Percentiles rank a stretch among this genome's conserved stretches.
These are phyloP conservation scores for Nemotelus pantherinus DNA, from an alignment of 2,888 invertebrate species.

Conservation along the genomic window DNA sequence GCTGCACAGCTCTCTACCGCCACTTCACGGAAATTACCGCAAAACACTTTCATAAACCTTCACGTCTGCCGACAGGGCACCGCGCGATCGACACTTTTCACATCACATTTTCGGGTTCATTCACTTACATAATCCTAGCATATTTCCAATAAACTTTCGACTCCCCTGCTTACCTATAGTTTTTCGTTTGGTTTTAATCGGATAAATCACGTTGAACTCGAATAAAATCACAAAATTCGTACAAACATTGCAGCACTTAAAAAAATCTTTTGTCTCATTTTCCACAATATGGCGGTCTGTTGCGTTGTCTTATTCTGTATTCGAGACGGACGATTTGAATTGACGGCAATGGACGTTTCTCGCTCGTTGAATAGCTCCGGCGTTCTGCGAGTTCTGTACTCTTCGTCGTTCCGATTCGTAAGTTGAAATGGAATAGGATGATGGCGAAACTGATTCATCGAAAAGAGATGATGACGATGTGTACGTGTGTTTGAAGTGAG, in stretches of 20 bases:
- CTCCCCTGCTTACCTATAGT: conserved; percentile 42
- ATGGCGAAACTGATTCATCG: conserved; percentile 24
- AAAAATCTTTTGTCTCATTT: conserved; percentile 55
- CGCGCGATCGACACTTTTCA: conserved; percentile 5
- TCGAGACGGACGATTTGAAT: conserved; percentile 22
- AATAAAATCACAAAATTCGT: conserved; percentile 35
- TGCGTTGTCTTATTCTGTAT: conserved; percentile 52
- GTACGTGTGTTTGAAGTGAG: conserved; percentile 23
- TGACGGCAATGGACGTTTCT: conserved; percentile 52
- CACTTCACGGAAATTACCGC: neutral
- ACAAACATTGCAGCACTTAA: conserved; percentile 45
- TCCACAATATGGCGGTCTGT: conserved; percentile 55
- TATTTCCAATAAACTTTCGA: neutral
- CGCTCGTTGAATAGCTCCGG: conserved; percentile 50
- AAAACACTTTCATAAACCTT: too few species aligned
- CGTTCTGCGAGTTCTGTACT: neutral
- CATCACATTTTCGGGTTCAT: neutral
- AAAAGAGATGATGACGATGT: conserved; percentile 32
- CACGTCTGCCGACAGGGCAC: neutral
- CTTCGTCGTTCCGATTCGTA: conserved; percentile 36
- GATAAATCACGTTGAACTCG: conserved; percentile 28
- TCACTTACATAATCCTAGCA: neutral
- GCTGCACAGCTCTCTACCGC: too few species aligned
- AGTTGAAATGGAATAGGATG: conserved; percentile 40
- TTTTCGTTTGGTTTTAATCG: conserved; percentile 34